These are phyloP conservation scores for Monochamus alternatus DNA, from an alignment of 2,888 invertebrate genomes.

Conservation along the genomic window DNA sequence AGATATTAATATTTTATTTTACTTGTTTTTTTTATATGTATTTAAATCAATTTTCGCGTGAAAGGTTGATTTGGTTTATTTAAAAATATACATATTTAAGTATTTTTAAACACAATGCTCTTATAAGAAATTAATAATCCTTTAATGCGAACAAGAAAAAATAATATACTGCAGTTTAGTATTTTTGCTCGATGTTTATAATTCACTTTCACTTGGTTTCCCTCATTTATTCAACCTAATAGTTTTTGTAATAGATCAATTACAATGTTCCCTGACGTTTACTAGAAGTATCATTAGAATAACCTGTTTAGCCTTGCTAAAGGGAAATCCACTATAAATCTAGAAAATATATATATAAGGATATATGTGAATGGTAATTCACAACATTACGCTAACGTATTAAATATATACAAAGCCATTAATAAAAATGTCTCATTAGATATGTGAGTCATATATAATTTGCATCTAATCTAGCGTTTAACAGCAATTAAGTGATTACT, in stretches of 20 bases:
- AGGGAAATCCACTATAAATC: background rate
- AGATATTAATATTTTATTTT: too few relatives aligned
- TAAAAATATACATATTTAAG: too few relatives aligned
- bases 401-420: background rate
- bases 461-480: background rate
- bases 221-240: background rate
- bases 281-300: background rate
- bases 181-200: too few relatives aligned
- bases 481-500: background rate
- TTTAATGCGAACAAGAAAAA: too few relatives aligned
- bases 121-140: too few relatives aligned
- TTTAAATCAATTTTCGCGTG: too few relatives aligned
- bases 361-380: background rate
- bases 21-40: too few relatives aligned
- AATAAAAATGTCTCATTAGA: background rate
- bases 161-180: too few relatives aligned
- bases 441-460: constrained; percentile 1
- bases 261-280: background rate
- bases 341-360: background rate
- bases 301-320: background rate
- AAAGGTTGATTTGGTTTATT: too few relatives aligned
- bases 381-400: background rate
- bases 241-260: background rate
- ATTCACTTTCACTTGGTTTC: constrained; percentile 23
- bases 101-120: too few relatives aligned